Evolutionary conservation across 2,113 vertebrate genomes (phyloP).

Genomic region (Megaleporinus macrocephalus): DNA sequence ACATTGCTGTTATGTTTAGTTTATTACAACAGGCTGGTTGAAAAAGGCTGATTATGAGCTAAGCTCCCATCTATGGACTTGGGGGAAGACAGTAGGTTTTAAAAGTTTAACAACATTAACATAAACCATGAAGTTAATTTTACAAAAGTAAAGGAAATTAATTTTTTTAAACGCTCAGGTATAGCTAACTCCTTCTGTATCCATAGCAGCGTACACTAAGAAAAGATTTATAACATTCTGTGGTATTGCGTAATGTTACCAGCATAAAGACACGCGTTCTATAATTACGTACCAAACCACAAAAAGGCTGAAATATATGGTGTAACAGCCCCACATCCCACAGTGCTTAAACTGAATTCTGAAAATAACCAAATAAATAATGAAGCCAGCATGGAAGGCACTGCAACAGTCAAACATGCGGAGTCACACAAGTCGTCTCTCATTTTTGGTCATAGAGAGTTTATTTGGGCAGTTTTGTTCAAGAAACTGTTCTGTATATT

Average conservation of each 20-base stretch:
- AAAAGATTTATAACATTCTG: slow-evolving; percentile 49
- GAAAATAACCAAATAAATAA: slow-evolving; percentile 6
- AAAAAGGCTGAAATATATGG: slow-evolving; percentile 7
- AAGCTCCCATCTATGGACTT: no score
- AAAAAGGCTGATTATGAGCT: no score
- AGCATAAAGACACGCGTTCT: slow-evolving; percentile 43
- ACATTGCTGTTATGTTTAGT: no score
- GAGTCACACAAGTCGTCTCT: neutral
- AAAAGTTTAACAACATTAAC: no score
- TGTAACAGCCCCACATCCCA: neutral
- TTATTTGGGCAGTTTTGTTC: slow-evolving; percentile 8
- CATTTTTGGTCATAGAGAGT: slow-evolving; percentile 10
- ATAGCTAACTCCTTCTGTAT: slow-evolving; percentile 34
- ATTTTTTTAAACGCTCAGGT: slow-evolving; percentile 10
- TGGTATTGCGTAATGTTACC: slow-evolving; percentile 46
- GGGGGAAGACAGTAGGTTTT: no score
- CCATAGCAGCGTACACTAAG: slow-evolving; percentile 18
- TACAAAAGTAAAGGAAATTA: no score
- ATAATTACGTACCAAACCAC: slow-evolving; percentile 50
- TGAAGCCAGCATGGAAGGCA: slow-evolving; percentile 23
- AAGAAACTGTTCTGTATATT: neutral
- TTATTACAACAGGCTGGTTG: no score
- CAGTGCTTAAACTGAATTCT: slow-evolving; percentile 6
- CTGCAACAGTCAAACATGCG: neutral
- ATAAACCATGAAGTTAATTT: no score